phyloP scores from a whole-genome alignment of 2,113 vertebrate genomes.

The Loxodonta africana region DNA sequence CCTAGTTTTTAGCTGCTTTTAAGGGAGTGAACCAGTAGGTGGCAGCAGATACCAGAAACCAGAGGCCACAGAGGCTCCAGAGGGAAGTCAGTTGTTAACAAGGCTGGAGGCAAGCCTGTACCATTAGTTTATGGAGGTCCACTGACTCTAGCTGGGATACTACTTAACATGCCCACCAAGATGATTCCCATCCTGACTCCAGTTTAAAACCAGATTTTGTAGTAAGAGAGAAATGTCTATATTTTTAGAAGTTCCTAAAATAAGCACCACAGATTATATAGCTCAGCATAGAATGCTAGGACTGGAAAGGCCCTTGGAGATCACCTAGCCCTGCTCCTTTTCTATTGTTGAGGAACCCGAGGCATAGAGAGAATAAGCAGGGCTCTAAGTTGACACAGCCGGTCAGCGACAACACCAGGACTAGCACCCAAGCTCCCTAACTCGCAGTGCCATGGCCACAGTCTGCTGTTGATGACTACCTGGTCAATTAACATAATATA shows the following conservation, averaged over 20 bases:
- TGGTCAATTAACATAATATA: rapidly evolving
- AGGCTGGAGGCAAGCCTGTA: neutral
- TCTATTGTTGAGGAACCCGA: neutral
- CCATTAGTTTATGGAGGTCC: neutral
- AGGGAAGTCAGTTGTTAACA: rapidly evolving
- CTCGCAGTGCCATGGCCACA: neutral
- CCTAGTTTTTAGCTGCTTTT: neutral
- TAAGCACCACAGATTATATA: neutral
- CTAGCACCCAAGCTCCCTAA: rapidly evolving
- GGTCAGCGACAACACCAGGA: neutral
- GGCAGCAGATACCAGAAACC: conserved; percentile 84
- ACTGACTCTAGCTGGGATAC: neutral
- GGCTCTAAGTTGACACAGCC: neutral
- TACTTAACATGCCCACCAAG: neutral
- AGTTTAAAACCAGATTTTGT: neutral
- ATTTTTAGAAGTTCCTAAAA: neutral
- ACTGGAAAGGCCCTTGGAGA: neutral
- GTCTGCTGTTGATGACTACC: rapidly evolving
- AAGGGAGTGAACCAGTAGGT: conserved; percentile 75
- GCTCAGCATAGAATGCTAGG: neutral
- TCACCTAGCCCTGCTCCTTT: neutral
- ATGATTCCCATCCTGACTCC: neutral
- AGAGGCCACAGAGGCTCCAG: rapidly evolving
- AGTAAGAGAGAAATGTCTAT: neutral
- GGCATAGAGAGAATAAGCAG: neutral